Percentiles rank a stretch among this genome's conserved stretches.
phyloP scores from a whole-genome alignment of 2,888 invertebrate genomes.

The Dichetophora obliterata region DNA sequence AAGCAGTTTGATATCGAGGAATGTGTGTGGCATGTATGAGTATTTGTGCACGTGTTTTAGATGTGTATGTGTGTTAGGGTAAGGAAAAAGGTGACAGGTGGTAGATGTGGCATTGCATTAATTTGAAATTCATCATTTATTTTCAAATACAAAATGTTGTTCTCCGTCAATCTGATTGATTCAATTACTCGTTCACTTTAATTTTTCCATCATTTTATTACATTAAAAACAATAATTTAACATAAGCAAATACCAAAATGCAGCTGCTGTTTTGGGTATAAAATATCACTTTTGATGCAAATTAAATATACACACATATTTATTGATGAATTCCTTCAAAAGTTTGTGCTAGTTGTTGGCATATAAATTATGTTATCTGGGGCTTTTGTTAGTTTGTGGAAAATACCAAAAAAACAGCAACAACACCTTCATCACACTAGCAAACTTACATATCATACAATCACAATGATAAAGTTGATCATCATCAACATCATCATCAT shows the following conservation, averaged over 20 bases:
- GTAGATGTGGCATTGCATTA: too few relatives aligned
- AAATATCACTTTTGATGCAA: background rate
- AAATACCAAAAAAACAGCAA: too few relatives aligned
- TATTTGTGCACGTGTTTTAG: background rate
- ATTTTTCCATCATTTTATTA: background rate
- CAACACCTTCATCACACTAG: too few relatives aligned
- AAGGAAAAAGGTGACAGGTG: too few relatives aligned
- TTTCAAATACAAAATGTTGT: background rate
- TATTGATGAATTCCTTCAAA: too few relatives aligned
- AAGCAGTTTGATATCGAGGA: background rate
- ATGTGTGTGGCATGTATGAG: background rate
- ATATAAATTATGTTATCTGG: too few relatives aligned
- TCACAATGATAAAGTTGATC: too few relatives aligned
- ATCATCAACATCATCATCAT: too few relatives aligned
- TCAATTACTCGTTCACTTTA: background rate
- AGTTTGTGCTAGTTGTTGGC: too few relatives aligned
- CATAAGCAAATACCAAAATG: background rate
- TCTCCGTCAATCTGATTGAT: background rate
- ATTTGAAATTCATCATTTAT: background rate
- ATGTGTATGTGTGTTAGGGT: background rate
- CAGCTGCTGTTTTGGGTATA: background rate
- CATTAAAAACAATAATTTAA: background rate
- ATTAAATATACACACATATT: background rate
- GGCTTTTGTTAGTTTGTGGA: too few relatives aligned
- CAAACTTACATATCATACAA: too few relatives aligned